phyloP scores from a whole-genome alignment of 2,113 vertebrate species.

The Upupa epops region DNA sequence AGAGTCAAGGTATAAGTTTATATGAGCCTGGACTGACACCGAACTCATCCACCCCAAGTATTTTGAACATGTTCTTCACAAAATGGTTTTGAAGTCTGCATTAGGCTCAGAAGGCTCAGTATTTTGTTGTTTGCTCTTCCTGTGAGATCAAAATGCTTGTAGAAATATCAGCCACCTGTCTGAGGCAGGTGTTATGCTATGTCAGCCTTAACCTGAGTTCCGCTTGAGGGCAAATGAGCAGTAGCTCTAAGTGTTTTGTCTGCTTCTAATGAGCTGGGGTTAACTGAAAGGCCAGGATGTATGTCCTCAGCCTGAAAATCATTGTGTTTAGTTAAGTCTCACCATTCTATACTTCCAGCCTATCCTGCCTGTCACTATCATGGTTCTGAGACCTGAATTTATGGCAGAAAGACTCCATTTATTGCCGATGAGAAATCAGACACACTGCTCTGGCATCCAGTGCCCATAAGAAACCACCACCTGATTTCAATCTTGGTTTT shows the following conservation, averaged over 20 bases:
- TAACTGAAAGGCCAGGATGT: background rate
- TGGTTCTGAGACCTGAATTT: background rate
- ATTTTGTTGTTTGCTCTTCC: background rate
- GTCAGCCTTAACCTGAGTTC: background rate
- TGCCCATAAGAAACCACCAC: background rate
- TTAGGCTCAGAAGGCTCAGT: background rate
- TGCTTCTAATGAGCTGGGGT: background rate
- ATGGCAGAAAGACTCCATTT: background rate
- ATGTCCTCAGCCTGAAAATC: background rate
- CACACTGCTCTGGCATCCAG: background rate
- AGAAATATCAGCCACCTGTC: background rate
- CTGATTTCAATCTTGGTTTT: background rate
- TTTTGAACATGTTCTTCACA: background rate
- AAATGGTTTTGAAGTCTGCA: background rate
- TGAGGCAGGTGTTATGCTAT: background rate
- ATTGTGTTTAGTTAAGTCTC: background rate
- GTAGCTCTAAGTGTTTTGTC: background rate
- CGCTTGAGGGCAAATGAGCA: background rate
- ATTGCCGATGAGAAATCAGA: background rate
- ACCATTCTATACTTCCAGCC: background rate
- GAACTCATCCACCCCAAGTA: background rate
- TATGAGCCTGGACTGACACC: background rate
- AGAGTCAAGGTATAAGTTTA: background rate
- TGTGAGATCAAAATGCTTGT: background rate
- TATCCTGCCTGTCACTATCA: background rate